Base-by-base conservation (phyloP, 2,888 invertebrate species). In the Teinopalpus imperialis region DNA sequence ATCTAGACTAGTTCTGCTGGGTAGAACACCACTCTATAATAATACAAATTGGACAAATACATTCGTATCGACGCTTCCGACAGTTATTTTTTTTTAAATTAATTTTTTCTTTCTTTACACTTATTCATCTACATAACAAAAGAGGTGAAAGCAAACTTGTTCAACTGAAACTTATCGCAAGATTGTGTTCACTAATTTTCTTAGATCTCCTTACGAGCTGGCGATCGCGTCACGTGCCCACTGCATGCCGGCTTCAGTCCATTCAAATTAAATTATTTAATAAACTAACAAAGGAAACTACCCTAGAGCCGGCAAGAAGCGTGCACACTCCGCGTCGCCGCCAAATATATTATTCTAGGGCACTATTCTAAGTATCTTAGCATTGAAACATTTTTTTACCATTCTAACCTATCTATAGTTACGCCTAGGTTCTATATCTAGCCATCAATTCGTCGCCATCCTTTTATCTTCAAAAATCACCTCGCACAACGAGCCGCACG, bases 21-120 rank as follows among this genome's bases (percentile, higher is more conserved):
- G 87, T 86, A 83, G 81, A 86, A 87, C 82, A 86, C 87, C 88
- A 82, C 82, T 79, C 85, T 87, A 85, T 80, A 81, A 69, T 83
- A 86, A 81, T 87, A 87, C 86, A 85, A 81, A 80, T 81, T 89
- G 89, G 89, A 89, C 89, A 89, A 87, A 78, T 81, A 89, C 85
- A 70, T 72, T 81, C 79, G 81, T 83, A 81, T 80, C 80, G 76
- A 82, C 78, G 74, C 71, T 70, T 79, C 75, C 67, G 74, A 74
- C 71, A 61, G 74, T 61, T 79, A 82, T 62, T 79, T 82, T 79
- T 81, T 79, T 82, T 77, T 75, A 68, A 67, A 80, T 77, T 75
- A 80, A 66, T 81, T 41, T 82, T 82, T 4, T 81, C 78, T 78
- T 82, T 77, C 76, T 81, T 86, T 85, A 86, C 80, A 81, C 86